Conservation (phyloP, 2,113 vertebrate genomes). For the Pomatorhinus ruficollis region DNA sequence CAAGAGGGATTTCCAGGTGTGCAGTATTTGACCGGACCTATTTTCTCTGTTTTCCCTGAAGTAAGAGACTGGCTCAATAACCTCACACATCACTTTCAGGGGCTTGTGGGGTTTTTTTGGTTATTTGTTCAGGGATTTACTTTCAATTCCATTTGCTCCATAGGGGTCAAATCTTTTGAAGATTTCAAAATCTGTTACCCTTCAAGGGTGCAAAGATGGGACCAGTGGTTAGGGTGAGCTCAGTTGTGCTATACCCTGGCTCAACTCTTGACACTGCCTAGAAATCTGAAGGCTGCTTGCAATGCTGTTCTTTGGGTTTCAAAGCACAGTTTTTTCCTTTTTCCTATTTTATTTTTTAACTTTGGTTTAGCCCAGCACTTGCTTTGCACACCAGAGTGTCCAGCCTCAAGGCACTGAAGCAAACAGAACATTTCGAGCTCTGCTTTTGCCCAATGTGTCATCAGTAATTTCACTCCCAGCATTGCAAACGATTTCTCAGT, state of each 20-base stretch:
- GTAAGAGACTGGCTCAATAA: background rate
- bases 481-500: background rate
- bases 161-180: background rate
- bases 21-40: background rate
- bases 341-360: background rate
- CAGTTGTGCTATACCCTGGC: background rate
- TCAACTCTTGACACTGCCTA: background rate
- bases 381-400: background rate
- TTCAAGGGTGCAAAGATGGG: background rate
- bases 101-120: background rate
- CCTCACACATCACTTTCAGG: background rate
- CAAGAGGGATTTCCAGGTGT: background rate
- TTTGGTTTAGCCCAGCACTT: background rate
- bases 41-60: background rate
- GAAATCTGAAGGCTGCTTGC: background rate
- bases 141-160: background rate
- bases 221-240: background rate
- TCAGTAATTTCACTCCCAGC: background rate
- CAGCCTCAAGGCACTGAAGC: background rate
- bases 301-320: background rate
- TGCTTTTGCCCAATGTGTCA: background rate
- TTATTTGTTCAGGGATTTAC: background rate
- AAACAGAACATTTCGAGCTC: background rate
- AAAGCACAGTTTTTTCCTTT: background rate
- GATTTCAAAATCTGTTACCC: background rate